Percentiles rank a stretch among this genome's conserved stretches.
These are phyloP conservation scores for Vulpes ferrilata DNA, from an alignment of 2,113 vertebrate species.

Conservation along the genomic window DNA sequence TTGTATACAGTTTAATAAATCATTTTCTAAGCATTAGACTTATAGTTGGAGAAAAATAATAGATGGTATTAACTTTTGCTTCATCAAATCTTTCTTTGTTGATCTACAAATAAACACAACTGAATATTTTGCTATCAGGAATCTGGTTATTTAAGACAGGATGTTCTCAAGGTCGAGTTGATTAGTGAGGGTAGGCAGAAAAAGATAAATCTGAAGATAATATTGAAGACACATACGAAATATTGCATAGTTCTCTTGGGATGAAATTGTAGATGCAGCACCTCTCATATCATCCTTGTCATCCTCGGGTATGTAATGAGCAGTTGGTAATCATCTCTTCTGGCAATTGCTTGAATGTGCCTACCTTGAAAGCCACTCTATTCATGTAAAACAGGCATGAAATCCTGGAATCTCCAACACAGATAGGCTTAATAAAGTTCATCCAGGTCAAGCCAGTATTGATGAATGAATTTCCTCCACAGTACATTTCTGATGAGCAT, in stretches of 20 bases:
- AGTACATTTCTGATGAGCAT: not conserved
- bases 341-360: not conserved
- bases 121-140: not conserved
- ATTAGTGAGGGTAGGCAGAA: not conserved
- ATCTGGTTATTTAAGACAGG: not conserved
- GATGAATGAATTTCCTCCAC: not conserved
- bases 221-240: not conserved
- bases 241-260: not conserved
- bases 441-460: not conserved
- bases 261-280: not conserved
- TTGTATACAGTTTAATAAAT: not conserved
- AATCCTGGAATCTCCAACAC: not conserved
- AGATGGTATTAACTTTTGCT: not conserved
- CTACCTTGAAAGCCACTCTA: not conserved
- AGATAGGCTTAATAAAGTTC: not conserved
- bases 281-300: not conserved
- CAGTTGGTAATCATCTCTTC: not conserved
- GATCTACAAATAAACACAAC: not conserved
- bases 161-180: not conserved
- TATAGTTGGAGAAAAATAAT: conserved; percentile 8
- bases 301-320: not conserved
- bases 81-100: not conserved
- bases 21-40: conserved; percentile 22
- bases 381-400: not conserved
- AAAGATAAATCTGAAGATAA: not conserved